Percentiles rank a stretch among this genome's conserved stretches.
Evolutionary conservation across 2,797 vertebrate genomes (phyloP).

Genomic region (Phoxinus dragarum): DNA sequence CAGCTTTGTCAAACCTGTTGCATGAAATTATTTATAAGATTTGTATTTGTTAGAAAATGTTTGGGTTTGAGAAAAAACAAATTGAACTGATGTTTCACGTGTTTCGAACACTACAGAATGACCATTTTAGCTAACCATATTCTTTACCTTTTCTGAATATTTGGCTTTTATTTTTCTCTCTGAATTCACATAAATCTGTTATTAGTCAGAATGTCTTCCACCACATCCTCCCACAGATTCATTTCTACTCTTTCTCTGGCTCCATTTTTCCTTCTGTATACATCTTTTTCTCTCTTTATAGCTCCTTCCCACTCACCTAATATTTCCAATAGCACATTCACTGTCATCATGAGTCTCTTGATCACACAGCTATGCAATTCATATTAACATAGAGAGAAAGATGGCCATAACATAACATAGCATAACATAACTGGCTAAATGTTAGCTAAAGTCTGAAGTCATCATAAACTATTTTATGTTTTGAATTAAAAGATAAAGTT

Average conservation of each 20-base stretch:
- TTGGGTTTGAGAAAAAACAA: not conserved
- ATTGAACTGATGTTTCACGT: not conserved
- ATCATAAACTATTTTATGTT: not conserved
- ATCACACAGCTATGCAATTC: conserved; percentile 1
- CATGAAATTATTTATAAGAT: not conserved
- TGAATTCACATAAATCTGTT: not conserved
- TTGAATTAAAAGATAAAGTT: not conserved
- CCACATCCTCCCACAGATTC: conserved; percentile 16
- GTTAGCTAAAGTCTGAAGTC: not conserved
- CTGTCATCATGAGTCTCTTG: not conserved
- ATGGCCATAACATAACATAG: not conserved
- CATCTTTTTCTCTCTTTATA: conserved; percentile 6
- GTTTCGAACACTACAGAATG: not conserved
- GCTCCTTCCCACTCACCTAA: conserved; percentile 18
- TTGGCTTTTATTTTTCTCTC: not conserved
- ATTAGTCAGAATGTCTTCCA: conserved; percentile 28
- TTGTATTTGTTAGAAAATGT: not conserved
- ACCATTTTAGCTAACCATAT: not conserved
- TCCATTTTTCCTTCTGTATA: not conserved
- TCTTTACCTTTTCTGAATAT: not conserved
- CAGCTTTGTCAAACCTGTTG: conserved; percentile 2
- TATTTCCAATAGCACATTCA: conserved; percentile 8
- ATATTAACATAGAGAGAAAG: not conserved
- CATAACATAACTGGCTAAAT: not conserved
- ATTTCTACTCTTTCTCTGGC: conserved; percentile 17